Conservation (phyloP, 2,888 invertebrate genomes). For the Unio pictorum region DNA sequence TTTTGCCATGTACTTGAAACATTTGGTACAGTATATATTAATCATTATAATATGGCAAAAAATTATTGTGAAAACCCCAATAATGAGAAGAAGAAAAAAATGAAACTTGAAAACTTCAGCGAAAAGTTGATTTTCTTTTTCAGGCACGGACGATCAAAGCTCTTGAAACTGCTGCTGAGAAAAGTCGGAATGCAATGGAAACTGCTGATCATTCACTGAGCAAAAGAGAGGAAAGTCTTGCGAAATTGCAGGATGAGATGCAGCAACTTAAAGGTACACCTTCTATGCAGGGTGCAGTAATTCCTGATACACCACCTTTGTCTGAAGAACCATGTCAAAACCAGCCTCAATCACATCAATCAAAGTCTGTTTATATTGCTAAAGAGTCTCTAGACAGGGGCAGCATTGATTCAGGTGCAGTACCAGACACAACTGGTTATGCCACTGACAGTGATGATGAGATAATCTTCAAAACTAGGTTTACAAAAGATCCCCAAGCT, state of each 20-base stretch:
- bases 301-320: conserved; percentile 22
- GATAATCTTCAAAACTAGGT: no score
- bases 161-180: conserved; percentile 74
- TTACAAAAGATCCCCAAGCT: no score
- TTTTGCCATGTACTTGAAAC: no score
- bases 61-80: background rate
- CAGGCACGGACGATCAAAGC: conserved; percentile 52
- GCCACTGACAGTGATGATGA: no score
- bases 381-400: no score
- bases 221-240: conserved; percentile 40
- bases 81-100: background rate
- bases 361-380: no score
- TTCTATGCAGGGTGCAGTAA: conserved; percentile 7
- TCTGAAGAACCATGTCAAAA: conserved; percentile 1
- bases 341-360: background rate
- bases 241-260: conserved; percentile 34
- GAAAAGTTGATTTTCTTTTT: conserved; percentile 9
- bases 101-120: background rate
- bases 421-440: no score
- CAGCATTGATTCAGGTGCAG: no score
- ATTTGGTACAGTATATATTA: no score
- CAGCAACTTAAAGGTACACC: conserved; percentile 50
- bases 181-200: conserved; percentile 55
- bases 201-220: conserved; percentile 51
- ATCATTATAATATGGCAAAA: no score